phyloP scores from a whole-genome alignment of 2,113 vertebrate species.

The Microcebus tavaratra region DNA sequence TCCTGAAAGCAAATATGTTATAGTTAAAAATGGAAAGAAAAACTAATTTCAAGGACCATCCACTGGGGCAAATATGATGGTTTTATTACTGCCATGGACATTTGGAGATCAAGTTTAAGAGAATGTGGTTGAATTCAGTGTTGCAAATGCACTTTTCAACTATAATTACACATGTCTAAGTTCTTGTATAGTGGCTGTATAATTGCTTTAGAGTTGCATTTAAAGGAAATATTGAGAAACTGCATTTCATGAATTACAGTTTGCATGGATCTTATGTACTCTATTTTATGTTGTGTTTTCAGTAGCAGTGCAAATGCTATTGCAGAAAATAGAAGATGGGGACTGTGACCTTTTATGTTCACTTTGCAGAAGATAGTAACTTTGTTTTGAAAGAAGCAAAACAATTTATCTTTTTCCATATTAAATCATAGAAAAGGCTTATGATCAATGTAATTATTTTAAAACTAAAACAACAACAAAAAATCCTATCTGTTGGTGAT shows the following conservation, averaged over 20 bases:
- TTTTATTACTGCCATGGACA: conserved; percentile 42
- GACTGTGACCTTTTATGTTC: conserved; percentile 56
- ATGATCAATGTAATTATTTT: conserved; percentile 4
- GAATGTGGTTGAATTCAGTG: conserved; percentile 38
- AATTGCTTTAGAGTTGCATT: conserved; percentile 48
- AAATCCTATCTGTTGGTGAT: background rate
- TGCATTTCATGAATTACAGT: conserved; percentile 44
- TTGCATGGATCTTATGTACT: background rate
- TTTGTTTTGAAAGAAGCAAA: conserved; percentile 60
- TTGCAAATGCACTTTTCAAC: conserved; percentile 22
- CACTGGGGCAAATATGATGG: background rate
- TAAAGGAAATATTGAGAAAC: conserved; percentile 65
- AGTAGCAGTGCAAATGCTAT: conserved; percentile 48
- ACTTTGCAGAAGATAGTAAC: background rate
- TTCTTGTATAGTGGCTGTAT: conserved; percentile 39
- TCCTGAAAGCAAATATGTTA: conserved; percentile 23
- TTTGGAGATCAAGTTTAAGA: conserved; percentile 56
- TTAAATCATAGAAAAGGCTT: conserved; percentile 31
- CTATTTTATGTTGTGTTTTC: conserved; percentile 56
- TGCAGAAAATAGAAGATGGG: background rate
- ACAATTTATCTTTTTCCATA: background rate
- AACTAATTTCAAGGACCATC: conserved; percentile 53
- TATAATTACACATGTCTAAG: conserved; percentile 35
- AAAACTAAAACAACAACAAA: background rate
- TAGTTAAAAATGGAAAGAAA: conserved; percentile 62